Evolutionary conservation across 2,888 invertebrate genomes (phyloP).

Genomic region (Pristionchus arcanus): DNA sequence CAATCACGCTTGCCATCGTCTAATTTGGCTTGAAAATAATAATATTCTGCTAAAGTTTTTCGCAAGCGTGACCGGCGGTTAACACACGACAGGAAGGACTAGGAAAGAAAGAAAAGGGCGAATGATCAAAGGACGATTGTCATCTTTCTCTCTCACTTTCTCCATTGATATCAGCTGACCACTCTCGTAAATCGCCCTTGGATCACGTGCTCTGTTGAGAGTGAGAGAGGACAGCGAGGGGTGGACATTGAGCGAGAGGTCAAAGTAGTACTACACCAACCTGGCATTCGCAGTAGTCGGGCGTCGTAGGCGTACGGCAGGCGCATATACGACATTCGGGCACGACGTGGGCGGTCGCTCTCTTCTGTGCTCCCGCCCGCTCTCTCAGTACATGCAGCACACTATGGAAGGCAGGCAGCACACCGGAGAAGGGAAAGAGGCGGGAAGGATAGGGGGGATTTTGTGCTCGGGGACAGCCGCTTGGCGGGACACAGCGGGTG

Average conservation of each 20-base stretch:
- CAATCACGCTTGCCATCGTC: neutral
- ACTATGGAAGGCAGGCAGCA: neutral
- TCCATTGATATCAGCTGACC: neutral
- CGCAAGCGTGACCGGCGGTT: neutral
- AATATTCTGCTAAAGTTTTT: neutral
- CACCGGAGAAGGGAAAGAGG: neutral
- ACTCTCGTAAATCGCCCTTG: neutral
- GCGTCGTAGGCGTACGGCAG: slow-evolving; percentile 53
- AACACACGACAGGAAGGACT: neutral
- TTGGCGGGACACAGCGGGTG: neutral
- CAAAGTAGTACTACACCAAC: neutral
- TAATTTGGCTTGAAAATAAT: neutral
- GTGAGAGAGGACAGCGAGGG: neutral
- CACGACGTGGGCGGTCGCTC: neutral
- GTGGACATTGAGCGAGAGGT: neutral
- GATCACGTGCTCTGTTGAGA: slow-evolving; percentile 18
- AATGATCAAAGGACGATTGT: neutral
- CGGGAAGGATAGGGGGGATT: neutral
- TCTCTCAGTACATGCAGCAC: neutral
- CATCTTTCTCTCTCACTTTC: neutral
- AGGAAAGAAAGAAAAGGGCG: neutral
- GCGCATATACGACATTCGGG: slow-evolving; percentile 46
- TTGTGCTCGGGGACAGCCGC: neutral
- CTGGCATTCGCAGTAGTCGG: slow-evolving; percentile 31
- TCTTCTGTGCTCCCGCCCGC: neutral